A percentile compares a stretch with the other conserved stretches of the same genome.
Conservation (phyloP, 2,888 invertebrate species). For the Idaea biselata region DNA sequence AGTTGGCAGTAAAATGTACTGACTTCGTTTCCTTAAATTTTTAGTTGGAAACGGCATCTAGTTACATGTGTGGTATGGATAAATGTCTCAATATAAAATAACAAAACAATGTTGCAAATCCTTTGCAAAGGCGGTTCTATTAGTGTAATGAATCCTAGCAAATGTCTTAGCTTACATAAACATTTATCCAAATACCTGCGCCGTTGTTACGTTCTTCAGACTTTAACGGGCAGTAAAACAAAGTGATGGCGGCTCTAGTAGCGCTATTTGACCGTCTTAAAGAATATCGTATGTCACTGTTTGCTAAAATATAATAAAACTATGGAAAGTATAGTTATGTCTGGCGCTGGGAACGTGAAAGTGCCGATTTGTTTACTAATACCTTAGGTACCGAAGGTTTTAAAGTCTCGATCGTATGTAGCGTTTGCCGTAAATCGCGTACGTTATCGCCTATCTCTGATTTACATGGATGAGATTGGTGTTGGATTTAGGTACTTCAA, state of each 20-base stretch:
- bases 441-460: no score
- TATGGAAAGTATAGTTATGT: constrained; percentile 24
- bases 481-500: no score
- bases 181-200: not conserved
- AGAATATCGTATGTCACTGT: constrained; percentile 50
- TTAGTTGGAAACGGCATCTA: no score
- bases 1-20: no score
- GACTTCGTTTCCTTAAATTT: no score
- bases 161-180: constrained; percentile 1
- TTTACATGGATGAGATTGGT: no score
- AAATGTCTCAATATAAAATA: not conserved
- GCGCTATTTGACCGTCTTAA: constrained; percentile 32
- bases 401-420: no score
- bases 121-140: not conserved
- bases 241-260: constrained; percentile 36
- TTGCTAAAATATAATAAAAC: constrained; percentile 35
- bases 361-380: constrained; percentile 25
- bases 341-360: constrained; percentile 24
- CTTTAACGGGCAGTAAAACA: constrained; percentile 43
- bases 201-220: not conserved
- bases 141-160: not conserved
- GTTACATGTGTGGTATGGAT: no score
- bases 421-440: no score
- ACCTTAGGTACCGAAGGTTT: no score
- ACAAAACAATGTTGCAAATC: not conserved